These are phyloP conservation scores for Trisateles emortualis DNA, from an alignment of 2,888 invertebrate genomes.

Conservation along the genomic window DNA sequence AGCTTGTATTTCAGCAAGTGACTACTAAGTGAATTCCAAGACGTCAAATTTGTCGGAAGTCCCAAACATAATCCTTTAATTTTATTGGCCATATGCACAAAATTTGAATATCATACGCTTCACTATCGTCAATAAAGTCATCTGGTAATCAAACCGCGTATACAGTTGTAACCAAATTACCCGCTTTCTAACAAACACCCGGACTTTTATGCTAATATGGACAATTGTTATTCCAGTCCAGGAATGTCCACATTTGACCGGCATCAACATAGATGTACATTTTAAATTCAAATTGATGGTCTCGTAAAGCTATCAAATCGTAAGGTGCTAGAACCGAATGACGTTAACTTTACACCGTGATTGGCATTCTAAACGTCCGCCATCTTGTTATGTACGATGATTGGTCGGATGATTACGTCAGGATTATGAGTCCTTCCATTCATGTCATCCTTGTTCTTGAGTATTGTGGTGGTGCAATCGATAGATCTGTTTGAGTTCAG, in stretches of 20 bases:
- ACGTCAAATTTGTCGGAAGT: conserved; percentile 71
- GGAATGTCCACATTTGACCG: conserved; percentile 85
- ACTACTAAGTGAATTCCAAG: conserved; percentile 49
- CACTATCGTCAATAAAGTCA: conserved; percentile 69
- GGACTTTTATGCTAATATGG: conserved; percentile 83
- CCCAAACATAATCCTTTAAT: conserved; percentile 70
- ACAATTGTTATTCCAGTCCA: conserved; percentile 82
- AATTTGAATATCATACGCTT: conserved; percentile 68
- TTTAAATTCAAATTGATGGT: conserved; percentile 85
- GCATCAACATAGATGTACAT: conserved; percentile 81
- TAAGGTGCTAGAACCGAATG: conserved; percentile 79
- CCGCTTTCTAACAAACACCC: conserved; percentile 86
- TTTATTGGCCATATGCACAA: conserved; percentile 72
- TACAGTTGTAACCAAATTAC: conserved; percentile 83
- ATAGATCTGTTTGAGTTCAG: conserved; percentile 30
- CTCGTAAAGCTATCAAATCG: conserved; percentile 85
- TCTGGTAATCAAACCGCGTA: conserved; percentile 76
- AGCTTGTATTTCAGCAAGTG: conserved; percentile 47
- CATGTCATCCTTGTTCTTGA: conserved; percentile 54
- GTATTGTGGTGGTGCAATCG: conserved; percentile 34
- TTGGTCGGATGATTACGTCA: conserved; percentile 68
- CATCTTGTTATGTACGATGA: conserved; percentile 72
- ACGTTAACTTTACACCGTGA: conserved; percentile 74
- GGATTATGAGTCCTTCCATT: conserved; percentile 63
- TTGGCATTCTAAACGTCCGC: conserved; percentile 77